Evolutionary conservation across 2,888 invertebrate genomes (phyloP).

Genomic region (Byasa hedistus): DNA sequence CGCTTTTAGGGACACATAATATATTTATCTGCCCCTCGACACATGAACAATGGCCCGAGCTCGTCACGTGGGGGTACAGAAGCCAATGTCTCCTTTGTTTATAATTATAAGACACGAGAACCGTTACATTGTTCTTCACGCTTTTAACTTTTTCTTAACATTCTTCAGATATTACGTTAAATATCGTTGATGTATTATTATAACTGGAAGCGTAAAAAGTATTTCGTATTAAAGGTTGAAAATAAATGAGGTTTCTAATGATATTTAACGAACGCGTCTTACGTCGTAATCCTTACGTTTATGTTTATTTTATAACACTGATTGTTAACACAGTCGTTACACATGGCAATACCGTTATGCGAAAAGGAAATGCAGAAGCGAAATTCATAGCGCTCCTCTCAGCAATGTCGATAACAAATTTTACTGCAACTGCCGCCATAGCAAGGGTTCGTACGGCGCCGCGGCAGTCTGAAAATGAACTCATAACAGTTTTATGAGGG

Average conservation of each 20-base stretch:
- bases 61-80: constrained; percentile 62
- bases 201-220: background rate
- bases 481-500: constrained; percentile 75
- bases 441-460: constrained; percentile 38
- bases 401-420: constrained; percentile 35
- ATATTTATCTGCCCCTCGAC: constrained; percentile 77
- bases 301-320: constrained; percentile 12
- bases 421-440: constrained; percentile 35
- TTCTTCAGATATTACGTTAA: background rate
- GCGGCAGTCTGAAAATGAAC: constrained; percentile 59
- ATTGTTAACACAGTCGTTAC: constrained; percentile 19
- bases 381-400: constrained; percentile 34
- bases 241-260: too few relatives aligned
- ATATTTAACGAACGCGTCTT: background rate
- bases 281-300: constrained; percentile 1
- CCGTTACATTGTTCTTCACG: constrained; percentile 6
- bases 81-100: constrained; percentile 52
- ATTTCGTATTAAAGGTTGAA: background rate
- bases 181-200: background rate
- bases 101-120: constrained; percentile 27
- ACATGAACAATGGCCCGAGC: constrained; percentile 70
- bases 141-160: constrained; percentile 10
- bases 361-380: constrained; percentile 30
- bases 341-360: constrained; percentile 24
- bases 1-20: constrained; percentile 75